Conservation (phyloP, 2,888 invertebrate genomes). For the Cistogaster globosa region DNA sequence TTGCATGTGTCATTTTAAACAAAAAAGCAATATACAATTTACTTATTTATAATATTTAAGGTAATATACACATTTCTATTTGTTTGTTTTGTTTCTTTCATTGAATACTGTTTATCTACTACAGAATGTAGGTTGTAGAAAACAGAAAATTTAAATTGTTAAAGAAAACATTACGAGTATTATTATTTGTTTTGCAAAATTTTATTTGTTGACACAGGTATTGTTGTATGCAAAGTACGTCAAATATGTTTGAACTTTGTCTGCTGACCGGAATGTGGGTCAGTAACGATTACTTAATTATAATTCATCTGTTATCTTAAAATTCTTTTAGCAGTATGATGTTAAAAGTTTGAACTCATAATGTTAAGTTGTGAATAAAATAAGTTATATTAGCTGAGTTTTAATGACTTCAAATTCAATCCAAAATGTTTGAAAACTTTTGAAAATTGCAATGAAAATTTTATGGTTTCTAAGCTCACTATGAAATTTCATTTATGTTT, state of each 20-base stretch:
- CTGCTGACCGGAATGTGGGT: constrained; percentile 52
- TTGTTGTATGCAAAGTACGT: constrained; percentile 28
- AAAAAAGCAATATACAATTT: constrained; percentile 23
- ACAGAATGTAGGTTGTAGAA: constrained; percentile 60
- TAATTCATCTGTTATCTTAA: constrained; percentile 30
- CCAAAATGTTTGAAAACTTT: too few species aligned
- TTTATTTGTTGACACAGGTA: constrained; percentile 34
- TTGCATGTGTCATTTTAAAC: constrained; percentile 51
- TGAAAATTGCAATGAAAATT: too few species aligned
- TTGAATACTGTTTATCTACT: constrained; percentile 28
- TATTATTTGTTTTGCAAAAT: constrained; percentile 34
- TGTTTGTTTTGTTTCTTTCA: constrained; percentile 1
- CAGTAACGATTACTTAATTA: constrained; percentile 51
- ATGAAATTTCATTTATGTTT: not conserved
- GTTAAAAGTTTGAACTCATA: too few species aligned
- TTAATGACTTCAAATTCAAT: not conserved
- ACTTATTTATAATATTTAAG: constrained; percentile 27
- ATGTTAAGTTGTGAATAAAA: not conserved
- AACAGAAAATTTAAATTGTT: constrained; percentile 45
- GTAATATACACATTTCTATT: not conserved
- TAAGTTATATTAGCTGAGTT: not conserved
- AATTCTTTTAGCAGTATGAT: not conserved
- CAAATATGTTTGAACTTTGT: constrained; percentile 49
- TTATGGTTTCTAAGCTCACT: too few species aligned
- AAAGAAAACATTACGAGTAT: not conserved